Percentiles rank a stretch among this genome's conserved stretches.
Conservation (phyloP, 2,113 vertebrate genomes). For the Cottus gobio region DNA sequence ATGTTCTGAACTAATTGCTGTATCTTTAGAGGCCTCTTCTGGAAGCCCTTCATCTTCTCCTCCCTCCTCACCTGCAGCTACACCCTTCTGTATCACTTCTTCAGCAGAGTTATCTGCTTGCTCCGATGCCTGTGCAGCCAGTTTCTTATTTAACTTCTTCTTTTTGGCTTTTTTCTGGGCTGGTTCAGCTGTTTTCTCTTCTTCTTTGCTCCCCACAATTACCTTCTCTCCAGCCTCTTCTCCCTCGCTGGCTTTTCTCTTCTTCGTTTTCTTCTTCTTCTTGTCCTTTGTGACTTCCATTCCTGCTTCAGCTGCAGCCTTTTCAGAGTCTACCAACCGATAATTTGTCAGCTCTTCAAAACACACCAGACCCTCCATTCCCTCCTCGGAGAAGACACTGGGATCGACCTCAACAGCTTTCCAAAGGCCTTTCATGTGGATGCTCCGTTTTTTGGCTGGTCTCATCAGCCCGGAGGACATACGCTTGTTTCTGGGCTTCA, state of each 20-base stretch:
- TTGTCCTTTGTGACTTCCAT: constrained; percentile 76
- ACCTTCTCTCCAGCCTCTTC: constrained; percentile 21
- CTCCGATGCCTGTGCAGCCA: constrained; percentile 1
- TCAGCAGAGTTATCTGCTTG: constrained; percentile 2
- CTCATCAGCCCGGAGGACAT: constrained; percentile 18
- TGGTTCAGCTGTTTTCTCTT: constrained; percentile 33
- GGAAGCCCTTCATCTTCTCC: not conserved
- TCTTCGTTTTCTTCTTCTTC: constrained; percentile 77
- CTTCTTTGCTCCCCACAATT: constrained; percentile 21
- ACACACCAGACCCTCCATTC: constrained; percentile 89
- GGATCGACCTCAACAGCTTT: constrained; percentile 89
- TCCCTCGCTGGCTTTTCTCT: constrained; percentile 80
- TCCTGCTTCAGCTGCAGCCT: constrained; percentile 50
- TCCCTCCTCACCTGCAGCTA: not conserved
- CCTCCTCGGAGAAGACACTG: constrained; percentile 88
- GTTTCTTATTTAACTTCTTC: constrained; percentile 64
- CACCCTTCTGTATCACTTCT: constrained; percentile 31
- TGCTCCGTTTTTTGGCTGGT: constrained; percentile 79
- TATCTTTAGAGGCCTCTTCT: not conserved
- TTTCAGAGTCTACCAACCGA: constrained; percentile 82
- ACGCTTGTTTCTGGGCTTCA: constrained; percentile 59
- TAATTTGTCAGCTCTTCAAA: constrained; percentile 95
- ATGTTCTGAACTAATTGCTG: not conserved
- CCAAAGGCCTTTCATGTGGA: constrained; percentile 89
- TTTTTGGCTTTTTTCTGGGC: constrained; percentile 65